Evolutionary conservation across 2,113 vertebrate genomes (phyloP), one percentile per base, ranked within the genome.

Genomic region (Australoheros scitulus): DNA sequence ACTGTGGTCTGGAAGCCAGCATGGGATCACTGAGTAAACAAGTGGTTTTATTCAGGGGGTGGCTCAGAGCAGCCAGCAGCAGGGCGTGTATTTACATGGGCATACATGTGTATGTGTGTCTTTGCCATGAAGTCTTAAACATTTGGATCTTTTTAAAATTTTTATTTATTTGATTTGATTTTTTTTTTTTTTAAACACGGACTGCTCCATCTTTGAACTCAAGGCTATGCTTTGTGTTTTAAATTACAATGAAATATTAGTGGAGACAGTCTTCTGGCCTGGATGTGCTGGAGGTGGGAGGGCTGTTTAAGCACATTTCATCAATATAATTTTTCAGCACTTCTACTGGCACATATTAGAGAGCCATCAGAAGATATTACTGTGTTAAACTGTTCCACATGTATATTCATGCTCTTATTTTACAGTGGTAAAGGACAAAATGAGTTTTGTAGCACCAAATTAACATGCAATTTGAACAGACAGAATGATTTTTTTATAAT

Each of bases 11-110:
- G 89, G 84, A 89, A 86, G 86, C 85, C 76, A 65, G 87, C 81
- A 41, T 81, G 63, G 78, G 65, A 90, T 88, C 87, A 79, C 77
- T 77, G 77, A 72, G 78, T 92, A 93, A 94, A 94, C 89, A 94
- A 84, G 56, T 57, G 79, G 77, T 89, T 93, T 85, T 13, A 61
- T 78, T 89, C 55, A 63, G 34, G 58, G 81, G 89, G 70, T 14
- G 47, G 81, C 81, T 88, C 61, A 65, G 85, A 77, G 77, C 83
- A 63, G 76, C 61, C 32, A 8, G 65, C 55, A 83, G 72, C 41
- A 84, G 84, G 87, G 72, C 22, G 55, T 81, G 70, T 80, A 78
- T 87, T 82, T 72, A 52, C 32, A 34, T 11, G 50, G 43, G 85
- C 24, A 52, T 88, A 64, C 17, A 32, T 70, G 34, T 57, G 34